These are phyloP conservation scores for Bufo bufo DNA, from an alignment of 2,113 vertebrate species.

Conservation along the genomic window DNA sequence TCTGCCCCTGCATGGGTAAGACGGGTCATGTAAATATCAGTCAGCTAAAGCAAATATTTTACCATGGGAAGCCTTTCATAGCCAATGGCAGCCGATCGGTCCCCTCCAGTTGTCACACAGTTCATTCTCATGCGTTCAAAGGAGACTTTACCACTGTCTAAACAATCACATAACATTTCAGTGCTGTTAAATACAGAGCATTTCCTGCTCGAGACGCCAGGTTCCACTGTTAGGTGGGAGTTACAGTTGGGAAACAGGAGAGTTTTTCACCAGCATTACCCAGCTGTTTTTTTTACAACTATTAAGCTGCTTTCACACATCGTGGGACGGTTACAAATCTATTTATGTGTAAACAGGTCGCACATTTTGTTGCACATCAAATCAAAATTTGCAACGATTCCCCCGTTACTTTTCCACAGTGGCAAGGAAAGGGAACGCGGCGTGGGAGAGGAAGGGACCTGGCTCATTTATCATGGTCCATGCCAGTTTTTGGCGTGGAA, in stretches of 20 bases:
- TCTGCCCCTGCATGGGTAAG: neutral
- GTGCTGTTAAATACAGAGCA: neutral
- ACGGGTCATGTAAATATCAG: conserved; percentile 33
- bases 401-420: no score
- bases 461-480: no score
- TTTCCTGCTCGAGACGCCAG: neutral
- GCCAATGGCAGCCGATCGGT: neutral
- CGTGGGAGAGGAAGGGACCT: no score
- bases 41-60: conserved; percentile 42
- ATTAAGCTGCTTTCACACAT: no score
- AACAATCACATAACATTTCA: neutral
- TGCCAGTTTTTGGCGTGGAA: no score
- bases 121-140: neutral
- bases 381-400: no score
- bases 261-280: neutral
- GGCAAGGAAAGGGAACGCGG: no score
- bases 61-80: conserved; percentile 46
- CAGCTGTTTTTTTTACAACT: neutral
- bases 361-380: no score
- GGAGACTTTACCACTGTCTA: neutral
- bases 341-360: no score
- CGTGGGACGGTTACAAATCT: no score
- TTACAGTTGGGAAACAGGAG: neutral
- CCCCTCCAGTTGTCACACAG: neutral
- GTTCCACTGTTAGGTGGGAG: neutral